Evolutionary conservation across 2,797 vertebrate genomes (phyloP).

Genomic region (Enteromius unitaeniatus): DNA sequence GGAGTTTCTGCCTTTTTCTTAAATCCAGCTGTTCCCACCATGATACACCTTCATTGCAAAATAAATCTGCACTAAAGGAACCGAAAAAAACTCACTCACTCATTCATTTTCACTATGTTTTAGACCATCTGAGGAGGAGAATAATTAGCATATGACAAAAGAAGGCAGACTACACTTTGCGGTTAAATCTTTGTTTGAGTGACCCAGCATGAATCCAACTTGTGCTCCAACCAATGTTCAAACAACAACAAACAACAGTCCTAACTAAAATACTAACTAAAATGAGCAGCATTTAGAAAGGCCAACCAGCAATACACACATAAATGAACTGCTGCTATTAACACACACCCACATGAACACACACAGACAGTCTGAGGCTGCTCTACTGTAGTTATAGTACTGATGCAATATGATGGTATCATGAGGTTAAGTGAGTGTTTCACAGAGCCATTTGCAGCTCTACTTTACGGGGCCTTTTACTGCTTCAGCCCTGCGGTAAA

Average conservation of each 20-base stretch:
- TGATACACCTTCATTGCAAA: background rate
- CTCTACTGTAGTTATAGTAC: constrained; percentile 25
- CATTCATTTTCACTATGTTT: background rate
- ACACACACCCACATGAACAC: constrained; percentile 32
- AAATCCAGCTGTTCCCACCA: background rate
- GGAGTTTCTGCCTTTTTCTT: background rate
- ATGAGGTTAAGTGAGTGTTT: constrained; percentile 61
- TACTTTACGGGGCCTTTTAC: constrained; percentile 57
- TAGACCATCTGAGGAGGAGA: background rate
- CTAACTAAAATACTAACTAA: background rate
- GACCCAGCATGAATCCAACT: background rate
- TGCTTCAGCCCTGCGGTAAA: constrained; percentile 30
- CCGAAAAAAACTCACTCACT: background rate
- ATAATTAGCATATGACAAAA: background rate
- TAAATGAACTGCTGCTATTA: constrained; percentile 9
- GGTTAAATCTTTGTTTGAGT: constrained; percentile 16
- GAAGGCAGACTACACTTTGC: background rate
- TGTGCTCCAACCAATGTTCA: background rate
- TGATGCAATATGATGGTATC: constrained; percentile 37
- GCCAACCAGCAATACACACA: constrained; percentile 11
- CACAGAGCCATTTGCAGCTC: constrained; percentile 62
- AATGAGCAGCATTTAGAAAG: constrained; percentile 1
- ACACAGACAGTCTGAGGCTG: constrained; percentile 50
- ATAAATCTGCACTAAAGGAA: background rate
- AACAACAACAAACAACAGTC: constrained; percentile 11